Base-by-base conservation (phyloP, 2,113 vertebrate species). In the Apaloderma vittatum region DNA sequence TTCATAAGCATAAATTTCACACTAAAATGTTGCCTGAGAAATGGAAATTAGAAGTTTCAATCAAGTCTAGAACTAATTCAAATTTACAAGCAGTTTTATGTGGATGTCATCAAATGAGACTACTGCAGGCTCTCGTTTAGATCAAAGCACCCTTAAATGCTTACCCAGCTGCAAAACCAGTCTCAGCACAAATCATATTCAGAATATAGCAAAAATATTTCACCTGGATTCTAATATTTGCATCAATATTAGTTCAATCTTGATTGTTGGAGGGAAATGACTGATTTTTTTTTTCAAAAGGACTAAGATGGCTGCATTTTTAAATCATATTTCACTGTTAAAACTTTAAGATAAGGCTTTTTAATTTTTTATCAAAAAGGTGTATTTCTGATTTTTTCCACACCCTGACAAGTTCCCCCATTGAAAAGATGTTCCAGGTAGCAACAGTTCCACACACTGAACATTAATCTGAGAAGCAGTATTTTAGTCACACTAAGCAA, bases 1-100 rank as follows among this genome's bases (percentile, higher is more conserved):
- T 85, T 90, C 54, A 63, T 45, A 92, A 68, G 62, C 88, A 90
- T 57, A 91, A 74, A 84, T 90, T 87, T 90, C 73, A 72, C 52
- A 68, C 40, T 91, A 75, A 94, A 93, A 55, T 59, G 11, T 81
- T 90, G 65, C 61, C 61, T 63, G 84, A 85, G 70, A 91, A 90
- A 72, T 90, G 70, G 34, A 97, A 97, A 94, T 94, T 72, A 85
- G 61, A 85, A 77, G 43, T 92, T 94, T 92, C 85, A 93, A 85
- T 79, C 84, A 95, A 87, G 57, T 75, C 86, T 93, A 82, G 34
- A 95, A 90, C 73, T 61, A 93, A 88, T 90, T 94, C 88, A 90
- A 85, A 91, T 93, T 92, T 95, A 75, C 34, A 86, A 87, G 70
- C 57, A 82, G 49, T 91, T 97, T 94, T 90, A 95, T 85, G 73